Evolutionary conservation across 2,113 vertebrate species (phyloP).

Genomic region (Cavia aperea): DNA sequence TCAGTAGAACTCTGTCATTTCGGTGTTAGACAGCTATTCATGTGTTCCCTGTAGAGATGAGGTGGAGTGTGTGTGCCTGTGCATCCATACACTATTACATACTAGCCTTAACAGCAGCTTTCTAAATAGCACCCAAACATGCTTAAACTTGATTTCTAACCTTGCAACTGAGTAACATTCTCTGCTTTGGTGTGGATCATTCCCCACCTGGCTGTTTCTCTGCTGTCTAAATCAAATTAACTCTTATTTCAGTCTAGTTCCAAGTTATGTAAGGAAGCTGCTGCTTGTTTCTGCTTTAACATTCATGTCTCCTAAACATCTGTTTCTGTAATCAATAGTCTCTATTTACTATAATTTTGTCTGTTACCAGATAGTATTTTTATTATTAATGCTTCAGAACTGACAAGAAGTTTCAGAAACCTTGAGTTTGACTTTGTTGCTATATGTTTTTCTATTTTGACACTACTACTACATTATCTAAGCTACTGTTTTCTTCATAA

Average conservation of each 20-base stretch:
- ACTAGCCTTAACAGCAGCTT: background rate
- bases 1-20: background rate
- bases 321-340: background rate
- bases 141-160: background rate
- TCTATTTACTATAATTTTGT: background rate
- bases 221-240: constrained; percentile 25
- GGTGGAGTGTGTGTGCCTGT: background rate
- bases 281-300: background rate
- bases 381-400: background rate
- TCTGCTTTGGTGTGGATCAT: background rate
- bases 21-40: background rate
- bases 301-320: constrained; percentile 14
- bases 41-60: background rate
- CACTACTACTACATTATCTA: background rate
- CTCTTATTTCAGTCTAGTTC: background rate
- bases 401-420: background rate
- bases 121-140: background rate
- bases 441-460: background rate
- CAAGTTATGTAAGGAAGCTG: constrained; percentile 26
- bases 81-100: background rate
- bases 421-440: background rate
- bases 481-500: background rate
- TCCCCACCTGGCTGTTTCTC: background rate
- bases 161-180: background rate
- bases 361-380: background rate